phyloP scores from a whole-genome alignment of 2,797 vertebrate species.

The Rhyacichthys aspro region DNA sequence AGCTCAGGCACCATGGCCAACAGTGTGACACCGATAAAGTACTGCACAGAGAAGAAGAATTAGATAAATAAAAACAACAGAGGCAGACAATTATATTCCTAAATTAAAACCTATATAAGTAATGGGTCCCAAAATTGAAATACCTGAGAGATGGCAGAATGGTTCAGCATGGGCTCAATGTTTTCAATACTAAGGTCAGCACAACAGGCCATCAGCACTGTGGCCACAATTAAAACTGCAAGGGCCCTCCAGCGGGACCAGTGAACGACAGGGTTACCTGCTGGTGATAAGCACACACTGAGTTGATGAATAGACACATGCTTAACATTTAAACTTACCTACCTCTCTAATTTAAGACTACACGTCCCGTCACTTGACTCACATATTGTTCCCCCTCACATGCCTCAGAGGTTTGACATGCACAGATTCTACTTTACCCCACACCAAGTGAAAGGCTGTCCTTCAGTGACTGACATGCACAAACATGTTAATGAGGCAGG shows the following conservation, averaged over 20 bases:
- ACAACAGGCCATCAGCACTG: slow-evolving; percentile 87
- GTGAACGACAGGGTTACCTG: slow-evolving; percentile 80
- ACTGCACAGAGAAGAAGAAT: slow-evolving; percentile 71
- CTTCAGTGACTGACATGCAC: slow-evolving; percentile 27
- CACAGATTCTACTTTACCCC: slow-evolving; percentile 21
- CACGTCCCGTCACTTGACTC: not conserved
- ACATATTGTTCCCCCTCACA: not conserved
- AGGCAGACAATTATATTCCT: not conserved
- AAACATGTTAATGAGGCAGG: slow-evolving; percentile 20
- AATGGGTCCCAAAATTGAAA: not conserved
- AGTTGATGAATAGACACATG: not conserved
- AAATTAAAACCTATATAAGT: not conserved
- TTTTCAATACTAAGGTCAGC: slow-evolving; percentile 90
- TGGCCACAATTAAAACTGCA: slow-evolving; percentile 81
- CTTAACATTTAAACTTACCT: slow-evolving; percentile 10
- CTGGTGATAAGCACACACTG: slow-evolving; percentile 8
- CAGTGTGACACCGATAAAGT: slow-evolving; percentile 89
- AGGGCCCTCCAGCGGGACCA: slow-evolving; percentile 84
- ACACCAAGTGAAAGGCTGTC: not conserved
- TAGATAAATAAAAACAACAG: not conserved
- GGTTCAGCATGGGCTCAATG: slow-evolving; percentile 86
- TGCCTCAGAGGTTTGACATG: slow-evolving; percentile 28
- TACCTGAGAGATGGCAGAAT: slow-evolving; percentile 86
- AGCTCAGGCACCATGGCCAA: slow-evolving; percentile 91
- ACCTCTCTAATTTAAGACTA: not conserved